phyloP scores from a whole-genome alignment of 2,113 vertebrate species.

The Erythrocercus mccallii region DNA sequence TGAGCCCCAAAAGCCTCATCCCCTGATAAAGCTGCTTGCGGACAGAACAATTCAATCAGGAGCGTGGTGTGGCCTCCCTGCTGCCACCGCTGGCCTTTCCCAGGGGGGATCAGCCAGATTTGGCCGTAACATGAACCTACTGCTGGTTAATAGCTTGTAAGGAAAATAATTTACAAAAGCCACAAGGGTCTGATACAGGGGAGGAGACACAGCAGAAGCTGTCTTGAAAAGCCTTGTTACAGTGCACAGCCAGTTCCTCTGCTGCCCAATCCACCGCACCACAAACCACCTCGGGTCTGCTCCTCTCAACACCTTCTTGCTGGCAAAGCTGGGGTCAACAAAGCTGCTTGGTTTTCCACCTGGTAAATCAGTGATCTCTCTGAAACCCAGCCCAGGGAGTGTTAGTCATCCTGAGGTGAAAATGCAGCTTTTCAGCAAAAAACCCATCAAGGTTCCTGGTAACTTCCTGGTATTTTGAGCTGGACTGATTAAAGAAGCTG shows the following conservation, averaged over 20 bases:
- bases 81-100: background rate
- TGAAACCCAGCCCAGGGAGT: fast-evolving
- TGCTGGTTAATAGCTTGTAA: background rate
- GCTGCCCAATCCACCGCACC: fast-evolving
- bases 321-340: background rate
- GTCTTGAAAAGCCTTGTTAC: background rate
- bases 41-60: background rate
- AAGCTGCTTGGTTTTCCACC: background rate
- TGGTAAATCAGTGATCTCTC: background rate
- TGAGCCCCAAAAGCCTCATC: background rate
- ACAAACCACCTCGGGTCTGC: fast-evolving
- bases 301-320: background rate
- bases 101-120: background rate
- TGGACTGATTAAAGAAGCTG: background rate
- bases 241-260: background rate
- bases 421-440: background rate
- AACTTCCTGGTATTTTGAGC: background rate
- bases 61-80: background rate
- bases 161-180: background rate
- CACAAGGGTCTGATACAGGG: background rate
- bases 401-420: background rate
- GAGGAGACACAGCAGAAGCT: background rate
- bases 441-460: background rate
- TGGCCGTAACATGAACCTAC: background rate
- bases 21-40: background rate